Base-by-base conservation (phyloP, 1,140 invertebrate species). In the Drosophila gunungcola region DNA sequence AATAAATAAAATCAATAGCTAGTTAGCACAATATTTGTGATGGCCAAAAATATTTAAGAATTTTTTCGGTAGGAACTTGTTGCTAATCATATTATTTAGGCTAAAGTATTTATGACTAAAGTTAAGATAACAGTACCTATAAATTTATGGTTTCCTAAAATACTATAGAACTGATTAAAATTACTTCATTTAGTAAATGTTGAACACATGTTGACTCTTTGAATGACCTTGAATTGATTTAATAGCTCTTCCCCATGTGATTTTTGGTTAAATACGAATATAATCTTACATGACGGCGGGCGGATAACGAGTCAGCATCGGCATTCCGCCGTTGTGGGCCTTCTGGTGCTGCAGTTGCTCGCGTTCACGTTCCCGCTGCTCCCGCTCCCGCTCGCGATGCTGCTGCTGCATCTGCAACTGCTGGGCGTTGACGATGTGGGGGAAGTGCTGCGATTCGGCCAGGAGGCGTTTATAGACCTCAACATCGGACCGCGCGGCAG, bases 401-500 rank as follows among this genome's bases (percentile, higher is more conserved):
- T 81, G 74, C 13, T 88, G 83, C 12, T 88, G 85, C 39, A 85
- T 29, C 63, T 85, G 84, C 51, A 85, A 38, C 29, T 90, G 84
- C 65, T 81, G 84, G 12, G 84, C 77, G 49, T 78, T 89, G 57
- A 89, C 85, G 46, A 89, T 89, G 58, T 89, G 84, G 7, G 84
- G 84, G 64, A 88, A 88, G 25, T 65, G 72, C 39, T 89, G 83
- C 6, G 83, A 77, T 11, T 84, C 83, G 6, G 68, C 76, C 53
- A 88, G 55, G 7, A 88, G 49, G 2, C 84, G 84, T 46, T 88
- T 78, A 53, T 88, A 89, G 13, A 62, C 80, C 61, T 89, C 84
- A 0, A 89, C 84, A 10, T 83, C 72, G 49, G 80, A 63, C 0
- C 84, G 80, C 16, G 84, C 45, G n/a, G 65, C 72, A 49, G 42